A percentile compares a stretch with the other conserved stretches of the same genome.
Conservation (phyloP, 2,797 vertebrate genomes). For the Hypotaenidia okinawae region DNA sequence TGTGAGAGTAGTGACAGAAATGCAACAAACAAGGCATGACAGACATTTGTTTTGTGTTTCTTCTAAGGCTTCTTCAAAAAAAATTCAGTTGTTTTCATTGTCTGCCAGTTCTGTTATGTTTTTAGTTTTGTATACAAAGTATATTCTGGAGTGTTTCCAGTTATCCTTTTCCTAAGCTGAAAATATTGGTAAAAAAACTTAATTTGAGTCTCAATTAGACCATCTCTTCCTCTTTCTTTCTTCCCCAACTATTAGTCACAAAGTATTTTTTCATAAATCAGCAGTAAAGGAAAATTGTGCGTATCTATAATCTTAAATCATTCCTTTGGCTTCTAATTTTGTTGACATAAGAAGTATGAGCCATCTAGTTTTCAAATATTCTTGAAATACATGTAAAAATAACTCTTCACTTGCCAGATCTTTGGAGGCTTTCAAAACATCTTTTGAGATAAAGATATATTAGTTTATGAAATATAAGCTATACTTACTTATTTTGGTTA, state of each 20-base stretch:
- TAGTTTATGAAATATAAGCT: neutral
- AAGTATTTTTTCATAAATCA: neutral
- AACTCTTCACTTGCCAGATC: neutral
- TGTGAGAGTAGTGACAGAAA: neutral
- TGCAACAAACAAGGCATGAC: neutral
- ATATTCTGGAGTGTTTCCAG: conserved; percentile 3
- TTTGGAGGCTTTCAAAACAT: conserved; percentile 37
- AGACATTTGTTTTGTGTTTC: neutral
- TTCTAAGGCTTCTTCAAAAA: neutral
- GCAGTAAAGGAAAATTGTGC: neutral
- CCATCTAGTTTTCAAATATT: conserved; percentile 2
- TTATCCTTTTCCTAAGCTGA: conserved; percentile 9
- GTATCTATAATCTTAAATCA: neutral
- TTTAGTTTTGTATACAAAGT: neutral
- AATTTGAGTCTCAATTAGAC: conserved; percentile 8
- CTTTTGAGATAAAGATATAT: neutral
- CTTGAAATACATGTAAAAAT: conserved; percentile 4
- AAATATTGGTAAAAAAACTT: conserved; percentile 29
- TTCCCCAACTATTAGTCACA: neutral
- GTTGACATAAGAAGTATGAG: conserved; percentile 24
- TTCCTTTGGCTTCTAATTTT: conserved; percentile 17
- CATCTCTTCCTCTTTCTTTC: neutral
- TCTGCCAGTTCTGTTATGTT: neutral
- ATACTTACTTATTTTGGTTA: neutral
- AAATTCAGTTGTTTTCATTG: neutral